These are phyloP conservation scores for Papilio demoleus DNA, from an alignment of 2,888 invertebrate genomes.

Conservation along the genomic window DNA sequence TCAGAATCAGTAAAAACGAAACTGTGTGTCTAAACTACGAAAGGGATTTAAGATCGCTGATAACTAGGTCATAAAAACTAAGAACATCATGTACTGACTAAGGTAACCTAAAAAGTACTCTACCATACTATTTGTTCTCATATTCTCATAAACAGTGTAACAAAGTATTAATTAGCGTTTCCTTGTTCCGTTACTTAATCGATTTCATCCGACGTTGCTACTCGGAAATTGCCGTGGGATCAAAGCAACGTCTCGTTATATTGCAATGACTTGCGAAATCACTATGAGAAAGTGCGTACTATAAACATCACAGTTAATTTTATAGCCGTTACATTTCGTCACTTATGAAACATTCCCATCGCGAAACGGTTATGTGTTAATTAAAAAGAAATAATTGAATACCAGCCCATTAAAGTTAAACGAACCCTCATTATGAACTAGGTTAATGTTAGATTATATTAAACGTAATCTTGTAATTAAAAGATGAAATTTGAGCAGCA, in stretches of 20 bases:
- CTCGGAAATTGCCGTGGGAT: constrained; percentile 43
- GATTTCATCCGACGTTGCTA: constrained; percentile 18
- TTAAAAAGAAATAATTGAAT: constrained; percentile 13
- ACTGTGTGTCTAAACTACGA: not conserved
- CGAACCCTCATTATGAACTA: not conserved
- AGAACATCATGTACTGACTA: too few species aligned
- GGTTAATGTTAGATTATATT: constrained; percentile 7
- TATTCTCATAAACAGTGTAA: constrained; percentile 1
- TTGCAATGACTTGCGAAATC: constrained; percentile 34
- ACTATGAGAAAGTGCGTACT: constrained; percentile 33
- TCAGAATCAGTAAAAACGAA: too few species aligned
- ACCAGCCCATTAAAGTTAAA: not conserved
- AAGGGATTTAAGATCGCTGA: not conserved
- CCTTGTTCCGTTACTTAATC: constrained; percentile 24
- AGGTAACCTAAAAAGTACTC: too few species aligned
- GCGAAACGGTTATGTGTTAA: constrained; percentile 11
- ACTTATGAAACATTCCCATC: constrained; percentile 26
- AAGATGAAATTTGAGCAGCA: not conserved
- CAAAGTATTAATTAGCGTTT: constrained; percentile 22
- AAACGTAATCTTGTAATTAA: not conserved
- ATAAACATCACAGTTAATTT: constrained; percentile 19
- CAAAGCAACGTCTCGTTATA: constrained; percentile 40
- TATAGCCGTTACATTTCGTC: constrained; percentile 25
- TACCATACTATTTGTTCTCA: too few species aligned
- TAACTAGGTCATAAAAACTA: too few species aligned